These are phyloP conservation scores for Ivindomyrus marchei DNA, from an alignment of 2,113 vertebrate species.

Conservation along the genomic window DNA sequence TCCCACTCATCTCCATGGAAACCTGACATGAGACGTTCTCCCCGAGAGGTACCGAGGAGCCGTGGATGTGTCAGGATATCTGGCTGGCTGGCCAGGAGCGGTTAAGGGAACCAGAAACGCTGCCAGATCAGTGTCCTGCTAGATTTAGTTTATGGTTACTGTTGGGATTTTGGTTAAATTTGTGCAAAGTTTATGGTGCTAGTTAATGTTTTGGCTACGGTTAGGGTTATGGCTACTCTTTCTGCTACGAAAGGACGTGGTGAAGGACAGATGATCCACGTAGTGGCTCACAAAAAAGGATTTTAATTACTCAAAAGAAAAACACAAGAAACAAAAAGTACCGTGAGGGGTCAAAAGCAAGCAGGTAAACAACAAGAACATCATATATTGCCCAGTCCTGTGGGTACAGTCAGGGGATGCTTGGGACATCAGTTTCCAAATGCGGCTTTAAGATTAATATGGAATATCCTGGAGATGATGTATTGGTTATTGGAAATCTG, in stretches of 20 bases:
- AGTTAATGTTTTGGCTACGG: not conserved
- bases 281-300: not conserved
- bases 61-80: too few species aligned
- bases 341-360: not conserved
- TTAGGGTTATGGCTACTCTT: too few species aligned
- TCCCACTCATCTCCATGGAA: too few species aligned
- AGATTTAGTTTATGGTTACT: not conserved
- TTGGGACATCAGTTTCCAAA: not conserved
- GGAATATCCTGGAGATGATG: constrained; percentile 1
- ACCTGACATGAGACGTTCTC: too few species aligned
- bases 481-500: not conserved
- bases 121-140: not conserved
- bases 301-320: too few species aligned
- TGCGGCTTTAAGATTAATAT: not conserved
- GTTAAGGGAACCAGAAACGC: not conserved
- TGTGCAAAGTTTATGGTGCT: not conserved
- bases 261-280: not conserved
- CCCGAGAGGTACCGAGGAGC: too few species aligned
- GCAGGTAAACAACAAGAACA: not conserved
- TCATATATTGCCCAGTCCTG: not conserved
- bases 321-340: not conserved
- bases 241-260: not conserved
- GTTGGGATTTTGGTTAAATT: not conserved
- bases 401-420: not conserved
- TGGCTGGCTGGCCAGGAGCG: not conserved